Base-by-base conservation (phyloP, 2,113 vertebrate species). In the Rhinopomastus cyanomelas region DNA sequence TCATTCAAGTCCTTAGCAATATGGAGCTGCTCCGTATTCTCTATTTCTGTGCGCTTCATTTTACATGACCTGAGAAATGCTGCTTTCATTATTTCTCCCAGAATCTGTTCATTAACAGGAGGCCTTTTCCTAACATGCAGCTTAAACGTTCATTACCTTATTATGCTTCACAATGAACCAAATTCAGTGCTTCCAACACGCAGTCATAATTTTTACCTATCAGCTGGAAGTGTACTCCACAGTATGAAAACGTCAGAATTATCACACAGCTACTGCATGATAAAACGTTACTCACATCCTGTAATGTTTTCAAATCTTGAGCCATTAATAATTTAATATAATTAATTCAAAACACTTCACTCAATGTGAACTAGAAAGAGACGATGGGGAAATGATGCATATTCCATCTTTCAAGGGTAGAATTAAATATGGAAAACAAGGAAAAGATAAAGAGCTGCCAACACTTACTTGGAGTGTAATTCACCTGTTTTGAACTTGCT, bases 291-390 rank as follows among this genome's bases (percentile, higher is more conserved):
- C 87, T 95, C 86, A 89, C 89, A 86, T 60, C 81, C 90, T 91
- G 79, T 93, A 96, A 96, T 94, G 93, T 95, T 96, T 97, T 97
- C 95, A 87, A 93, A 96, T 96, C 93, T 85, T 85, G 79, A 95
- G 86, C 93, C 96, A 97, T 96, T 97, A 97, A 97, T 97, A 97
- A 97, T 97, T 96, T 96, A 97, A 93, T 55, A 53, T 97, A 98
- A 97, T 97, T 98, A 98, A 98, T 97, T 98, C 96, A 95, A 92
- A 97, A 94, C 95, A 95, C 95, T 97, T 97, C 94, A 96, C 90
- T 97, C 95, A 88, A 88, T 64, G 49, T 84, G 91, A 95, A 93
- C 78, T 89, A 95, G 95, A 88, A 90, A 92, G 92, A 95, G 90
- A 87, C 17, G 74, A 95, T 83, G 68, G 95, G 92, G 88, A 97